Conservation (phyloP, 2,113 vertebrate species). For the Tragulus kanchil region DNA sequence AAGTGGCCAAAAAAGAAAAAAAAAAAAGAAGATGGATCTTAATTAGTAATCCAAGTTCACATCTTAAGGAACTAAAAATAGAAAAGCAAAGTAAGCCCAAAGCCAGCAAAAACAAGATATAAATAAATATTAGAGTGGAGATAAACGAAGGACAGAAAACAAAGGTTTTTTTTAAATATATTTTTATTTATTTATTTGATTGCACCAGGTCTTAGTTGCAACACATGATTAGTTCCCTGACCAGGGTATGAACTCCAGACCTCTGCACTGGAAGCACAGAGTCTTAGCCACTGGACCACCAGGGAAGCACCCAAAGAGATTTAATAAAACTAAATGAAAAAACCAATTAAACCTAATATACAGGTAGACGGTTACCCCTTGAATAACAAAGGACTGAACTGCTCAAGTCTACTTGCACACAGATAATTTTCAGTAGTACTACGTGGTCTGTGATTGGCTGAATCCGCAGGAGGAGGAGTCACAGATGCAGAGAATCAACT, state of each 20-base stretch:
- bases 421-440: not conserved
- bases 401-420: not conserved
- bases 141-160: not conserved
- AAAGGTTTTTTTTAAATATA: no score
- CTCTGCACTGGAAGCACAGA: no score
- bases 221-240: no score
- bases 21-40: no score
- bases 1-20: no score
- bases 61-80: not conserved
- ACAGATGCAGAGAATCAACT: not conserved
- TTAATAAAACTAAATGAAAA: not conserved
- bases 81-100: not conserved
- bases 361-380: not conserved
- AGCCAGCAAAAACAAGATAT: not conserved
- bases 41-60: not conserved
- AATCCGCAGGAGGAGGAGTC: not conserved
- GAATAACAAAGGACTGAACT: not conserved
- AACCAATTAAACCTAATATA: not conserved
- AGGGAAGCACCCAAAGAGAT: no score
- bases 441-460: not conserved
- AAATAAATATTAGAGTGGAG: not conserved
- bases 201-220: no score
- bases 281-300: no score
- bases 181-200: no score
- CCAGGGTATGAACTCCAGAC: no score